Conservation (phyloP, 2,797 vertebrate species). For the Mus caroli region DNA sequence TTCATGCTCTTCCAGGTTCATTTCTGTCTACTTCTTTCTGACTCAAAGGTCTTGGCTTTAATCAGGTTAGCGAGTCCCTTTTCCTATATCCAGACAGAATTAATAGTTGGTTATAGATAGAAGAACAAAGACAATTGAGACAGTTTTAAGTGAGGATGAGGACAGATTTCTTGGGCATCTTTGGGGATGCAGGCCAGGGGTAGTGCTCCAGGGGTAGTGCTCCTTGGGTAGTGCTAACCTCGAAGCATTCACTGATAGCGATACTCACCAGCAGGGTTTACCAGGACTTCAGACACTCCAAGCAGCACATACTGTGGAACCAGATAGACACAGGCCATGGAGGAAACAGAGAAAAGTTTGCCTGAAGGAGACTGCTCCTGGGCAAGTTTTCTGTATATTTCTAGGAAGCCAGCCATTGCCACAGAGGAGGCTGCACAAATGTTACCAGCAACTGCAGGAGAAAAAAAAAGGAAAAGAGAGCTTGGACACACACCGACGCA, state of each 20-base stretch:
- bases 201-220: not conserved
- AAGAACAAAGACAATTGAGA: constrained; percentile 69
- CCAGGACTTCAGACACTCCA: constrained; percentile 95
- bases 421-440: constrained; percentile 91
- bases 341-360: constrained; percentile 92
- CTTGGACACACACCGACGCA: not conserved
- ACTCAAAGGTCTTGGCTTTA: constrained; percentile 38
- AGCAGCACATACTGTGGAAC: constrained; percentile 95
- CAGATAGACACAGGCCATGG: constrained; percentile 94
- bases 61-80: not conserved
- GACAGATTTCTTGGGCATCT: constrained; percentile 39
- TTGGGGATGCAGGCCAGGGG: constrained; percentile 44
- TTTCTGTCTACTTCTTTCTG: not conserved
- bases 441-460: constrained; percentile 91
- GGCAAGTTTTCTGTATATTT: constrained; percentile 92
- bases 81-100: not conserved
- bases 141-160: constrained; percentile 14
- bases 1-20: not conserved
- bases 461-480: not conserved
- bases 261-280: constrained; percentile 94
- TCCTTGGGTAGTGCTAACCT: not conserved
- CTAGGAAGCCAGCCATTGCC: constrained; percentile 92
- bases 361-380: constrained; percentile 93
- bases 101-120: constrained; percentile 50
- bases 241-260: not conserved